Conservation (phyloP, 1,140 invertebrate genomes). For the Argopecten irradians region DNA sequence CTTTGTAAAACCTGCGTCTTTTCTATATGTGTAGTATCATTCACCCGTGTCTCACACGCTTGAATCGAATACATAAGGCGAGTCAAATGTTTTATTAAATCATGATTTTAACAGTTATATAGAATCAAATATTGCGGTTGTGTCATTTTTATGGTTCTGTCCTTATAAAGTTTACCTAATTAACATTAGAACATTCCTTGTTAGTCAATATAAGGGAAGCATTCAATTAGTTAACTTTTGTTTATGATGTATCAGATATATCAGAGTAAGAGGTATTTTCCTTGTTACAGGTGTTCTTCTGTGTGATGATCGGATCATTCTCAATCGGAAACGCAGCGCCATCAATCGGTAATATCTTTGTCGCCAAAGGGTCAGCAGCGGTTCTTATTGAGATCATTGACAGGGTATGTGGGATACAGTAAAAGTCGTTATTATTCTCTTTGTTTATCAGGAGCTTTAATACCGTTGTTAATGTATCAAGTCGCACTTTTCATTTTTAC, state of each 20-base stretch:
- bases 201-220: not conserved
- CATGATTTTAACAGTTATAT: no score
- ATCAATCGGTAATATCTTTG: slow-evolving; percentile 86
- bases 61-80: no score
- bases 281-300: slow-evolving; percentile 72
- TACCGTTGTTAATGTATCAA: not conserved
- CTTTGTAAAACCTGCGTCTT: no score
- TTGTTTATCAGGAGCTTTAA: not conserved
- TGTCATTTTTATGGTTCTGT: no score
- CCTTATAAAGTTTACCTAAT: not conserved
- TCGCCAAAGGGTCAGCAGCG: slow-evolving; percentile 86
- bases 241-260: no score
- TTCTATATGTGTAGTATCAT: no score
- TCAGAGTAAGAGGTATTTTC: not conserved
- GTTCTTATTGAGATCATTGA: slow-evolving; percentile 88
- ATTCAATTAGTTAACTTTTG: not conserved
- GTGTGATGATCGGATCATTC: slow-evolving; percentile 89
- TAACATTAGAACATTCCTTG: not conserved
- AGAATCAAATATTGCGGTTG: no score
- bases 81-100: no score
- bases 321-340: slow-evolving; percentile 90
- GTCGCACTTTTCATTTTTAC: no score
- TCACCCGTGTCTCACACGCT: no score
- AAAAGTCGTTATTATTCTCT: no score
- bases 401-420: slow-evolving; percentile 59